phyloP scores from a whole-genome alignment of 2,797 vertebrate genomes.

The Hipposideros larvatus region DNA sequence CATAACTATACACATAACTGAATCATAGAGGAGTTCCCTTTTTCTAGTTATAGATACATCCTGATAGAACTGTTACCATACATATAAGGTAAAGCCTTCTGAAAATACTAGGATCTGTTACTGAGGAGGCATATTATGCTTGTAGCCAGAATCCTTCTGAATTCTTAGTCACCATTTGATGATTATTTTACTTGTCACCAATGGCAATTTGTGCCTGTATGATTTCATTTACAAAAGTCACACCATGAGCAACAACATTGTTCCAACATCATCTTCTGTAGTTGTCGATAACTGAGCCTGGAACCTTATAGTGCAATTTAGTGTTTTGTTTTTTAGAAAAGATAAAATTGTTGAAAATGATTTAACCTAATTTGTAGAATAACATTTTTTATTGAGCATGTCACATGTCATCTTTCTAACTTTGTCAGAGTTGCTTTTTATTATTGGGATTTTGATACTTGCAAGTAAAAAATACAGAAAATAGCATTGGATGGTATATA shows the following conservation, averaged over 20 bases:
- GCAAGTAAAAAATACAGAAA: background rate
- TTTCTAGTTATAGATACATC: background rate
- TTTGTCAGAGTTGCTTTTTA: background rate
- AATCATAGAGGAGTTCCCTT: background rate
- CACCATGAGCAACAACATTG: background rate
- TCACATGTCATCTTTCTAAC: background rate
- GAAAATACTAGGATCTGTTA: background rate
- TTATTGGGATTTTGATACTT: background rate
- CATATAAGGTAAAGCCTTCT: background rate
- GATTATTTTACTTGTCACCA: background rate
- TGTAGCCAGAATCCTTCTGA: background rate
- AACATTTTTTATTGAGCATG: background rate
- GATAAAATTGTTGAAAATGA: conserved; percentile 20
- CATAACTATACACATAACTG: background rate
- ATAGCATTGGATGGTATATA: background rate
- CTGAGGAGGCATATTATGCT: background rate
- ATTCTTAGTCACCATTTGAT: background rate
- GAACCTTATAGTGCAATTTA: background rate
- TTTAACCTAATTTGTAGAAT: background rate
- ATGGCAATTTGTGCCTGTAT: background rate
- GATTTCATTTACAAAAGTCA: conserved; percentile 28
- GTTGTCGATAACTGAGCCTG: background rate
- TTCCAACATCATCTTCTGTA: background rate
- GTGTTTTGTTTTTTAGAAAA: conserved; percentile 23
- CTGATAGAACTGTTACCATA: background rate